phyloP scores from a whole-genome alignment of 2,113 vertebrate genomes.

The Scortum barcoo region DNA sequence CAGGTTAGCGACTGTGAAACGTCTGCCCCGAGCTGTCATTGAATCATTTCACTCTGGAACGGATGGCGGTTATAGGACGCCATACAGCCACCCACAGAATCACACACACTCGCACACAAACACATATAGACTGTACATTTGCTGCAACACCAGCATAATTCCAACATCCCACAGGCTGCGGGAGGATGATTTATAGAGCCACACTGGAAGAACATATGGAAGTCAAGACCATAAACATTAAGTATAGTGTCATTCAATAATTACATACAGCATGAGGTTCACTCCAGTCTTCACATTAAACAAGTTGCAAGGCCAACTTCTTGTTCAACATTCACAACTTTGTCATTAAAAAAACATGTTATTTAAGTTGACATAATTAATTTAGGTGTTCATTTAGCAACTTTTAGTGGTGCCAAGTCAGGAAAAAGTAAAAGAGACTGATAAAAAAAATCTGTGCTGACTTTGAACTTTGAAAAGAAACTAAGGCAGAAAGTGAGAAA shows the following conservation, averaged over 20 bases:
- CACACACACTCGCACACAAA: neutral
- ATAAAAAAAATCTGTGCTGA: neutral
- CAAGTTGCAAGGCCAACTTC: neutral
- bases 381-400: neutral
- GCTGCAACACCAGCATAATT: constrained; percentile 3
- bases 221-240: neutral
- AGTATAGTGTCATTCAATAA: neutral
- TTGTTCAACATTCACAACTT: neutral
- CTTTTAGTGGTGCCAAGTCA: neutral
- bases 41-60: constrained; percentile 8
- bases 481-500: neutral
- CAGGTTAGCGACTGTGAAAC: constrained; percentile 43
- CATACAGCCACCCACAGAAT: neutral
- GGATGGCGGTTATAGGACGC: constrained; percentile 6
- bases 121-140: neutral
- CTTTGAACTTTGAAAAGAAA: neutral
- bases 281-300: neutral
- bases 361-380: too few species aligned
- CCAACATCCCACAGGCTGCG: neutral
- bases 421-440: neutral
- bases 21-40: constrained; percentile 14
- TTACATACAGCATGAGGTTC: neutral
- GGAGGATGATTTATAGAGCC: neutral
- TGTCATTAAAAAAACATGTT: neutral
- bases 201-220: neutral